A percentile compares a stretch with the other conserved stretches of the same genome.
These are phyloP conservation scores for Ceratotherium simum DNA, from an alignment of 2,113 vertebrate species.

Conservation along the genomic window DNA sequence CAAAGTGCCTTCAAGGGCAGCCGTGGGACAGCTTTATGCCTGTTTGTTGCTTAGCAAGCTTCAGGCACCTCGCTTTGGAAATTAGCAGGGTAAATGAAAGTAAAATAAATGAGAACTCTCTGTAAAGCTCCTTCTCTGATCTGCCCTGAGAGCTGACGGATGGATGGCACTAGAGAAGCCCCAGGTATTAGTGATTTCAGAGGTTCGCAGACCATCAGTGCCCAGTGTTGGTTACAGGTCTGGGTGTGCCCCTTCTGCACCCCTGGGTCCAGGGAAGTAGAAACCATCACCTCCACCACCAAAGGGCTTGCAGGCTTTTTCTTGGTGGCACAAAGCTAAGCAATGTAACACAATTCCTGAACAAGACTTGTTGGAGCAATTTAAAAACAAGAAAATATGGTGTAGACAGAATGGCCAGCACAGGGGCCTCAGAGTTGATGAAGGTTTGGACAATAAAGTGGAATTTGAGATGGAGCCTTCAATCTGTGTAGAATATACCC, in stretches of 20 bases:
- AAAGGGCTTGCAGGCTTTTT: not conserved
- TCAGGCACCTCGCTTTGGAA: not conserved
- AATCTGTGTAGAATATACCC: rapidly evolving
- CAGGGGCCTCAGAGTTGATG: too few relatives aligned
- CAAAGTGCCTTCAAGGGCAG: not conserved
- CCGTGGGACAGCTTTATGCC: not conserved
- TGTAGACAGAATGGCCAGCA: rapidly evolving
- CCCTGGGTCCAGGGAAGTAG: not conserved
- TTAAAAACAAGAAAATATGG: not conserved
- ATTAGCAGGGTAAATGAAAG: not conserved
- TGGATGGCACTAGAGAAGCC: not conserved
- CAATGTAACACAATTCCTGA: not conserved
- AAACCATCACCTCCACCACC: not conserved
- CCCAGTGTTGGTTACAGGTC: not conserved
- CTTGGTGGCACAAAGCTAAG: not conserved
- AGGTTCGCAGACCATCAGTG: not conserved
- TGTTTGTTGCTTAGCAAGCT: not conserved
- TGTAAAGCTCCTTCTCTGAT: not conserved
- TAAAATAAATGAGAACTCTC: not conserved
- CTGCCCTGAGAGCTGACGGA: not conserved
- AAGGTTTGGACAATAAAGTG: too few relatives aligned
- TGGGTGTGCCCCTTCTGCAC: not conserved
- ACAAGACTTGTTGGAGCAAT: too few relatives aligned
- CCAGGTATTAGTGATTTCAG: not conserved
- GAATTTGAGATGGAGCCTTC: not conserved